phyloP scores from a whole-genome alignment of 2,113 vertebrate species.

The Melanerpes formicivorus region DNA sequence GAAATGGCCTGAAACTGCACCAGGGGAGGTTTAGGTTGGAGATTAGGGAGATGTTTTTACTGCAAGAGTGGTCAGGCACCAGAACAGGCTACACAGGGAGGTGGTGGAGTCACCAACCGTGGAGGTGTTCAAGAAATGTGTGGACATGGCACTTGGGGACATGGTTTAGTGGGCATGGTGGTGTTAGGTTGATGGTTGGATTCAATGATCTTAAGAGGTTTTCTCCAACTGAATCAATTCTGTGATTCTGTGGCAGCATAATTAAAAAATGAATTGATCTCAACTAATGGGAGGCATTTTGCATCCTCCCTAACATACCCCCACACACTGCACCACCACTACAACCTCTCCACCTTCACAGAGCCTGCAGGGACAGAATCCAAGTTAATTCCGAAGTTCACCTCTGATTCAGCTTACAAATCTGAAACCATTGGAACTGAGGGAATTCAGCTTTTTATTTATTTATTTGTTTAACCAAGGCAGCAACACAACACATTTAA shows the following conservation, averaged over 20 bases:
- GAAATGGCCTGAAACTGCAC: too few relatives aligned
- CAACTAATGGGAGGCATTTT: not conserved
- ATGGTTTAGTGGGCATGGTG: too few relatives aligned
- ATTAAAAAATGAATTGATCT: not conserved
- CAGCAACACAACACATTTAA: not conserved
- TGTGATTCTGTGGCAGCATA: not conserved
- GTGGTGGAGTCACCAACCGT: too few relatives aligned
- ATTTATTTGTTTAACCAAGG: not conserved
- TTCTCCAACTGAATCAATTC: too few relatives aligned
- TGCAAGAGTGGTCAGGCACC: too few relatives aligned
- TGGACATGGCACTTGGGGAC: too few relatives aligned
- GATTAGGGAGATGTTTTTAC: too few relatives aligned
- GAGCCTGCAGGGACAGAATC: not conserved
- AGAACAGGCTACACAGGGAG: too few relatives aligned
- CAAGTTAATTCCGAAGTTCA: not conserved
- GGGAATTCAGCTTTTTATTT: not conserved
- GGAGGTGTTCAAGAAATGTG: too few relatives aligned
- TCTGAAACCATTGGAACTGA: not conserved
- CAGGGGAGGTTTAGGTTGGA: too few relatives aligned
- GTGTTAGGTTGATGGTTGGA: too few relatives aligned
- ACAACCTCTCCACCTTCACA: accelerated
- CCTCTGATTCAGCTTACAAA: not conserved
- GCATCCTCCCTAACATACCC: not conserved
- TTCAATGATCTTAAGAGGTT: too few relatives aligned
- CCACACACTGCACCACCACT: accelerated